Evolutionary conservation across 2,797 vertebrate genomes (phyloP), one percentile per base, ranked within the genome.

Genomic region (Hephaestus fuliginosus): DNA sequence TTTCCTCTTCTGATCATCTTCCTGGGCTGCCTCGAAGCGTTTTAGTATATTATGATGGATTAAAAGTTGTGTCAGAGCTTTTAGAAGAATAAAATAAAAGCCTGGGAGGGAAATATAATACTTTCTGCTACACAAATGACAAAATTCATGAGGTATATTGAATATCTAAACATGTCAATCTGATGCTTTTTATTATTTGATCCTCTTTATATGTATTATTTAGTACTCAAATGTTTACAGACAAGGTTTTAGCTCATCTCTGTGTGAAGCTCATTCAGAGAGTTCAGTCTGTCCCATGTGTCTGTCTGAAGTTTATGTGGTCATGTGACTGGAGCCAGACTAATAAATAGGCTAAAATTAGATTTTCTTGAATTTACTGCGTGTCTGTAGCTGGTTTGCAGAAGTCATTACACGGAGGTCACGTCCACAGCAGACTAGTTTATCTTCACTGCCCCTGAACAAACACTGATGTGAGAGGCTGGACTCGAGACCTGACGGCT

Each of bases 241-340:
- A 43, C 11, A 13, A 22, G 39, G 17, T 43, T 61, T 48, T 18
- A 13, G n/a, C 39, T 43, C 14, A 7, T 15, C 53, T 30, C n/a
- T 28, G 22, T 28, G 22, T 15, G 10, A 56, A 44, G 17, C 22
- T 55, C 9, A 18, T 49, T 22, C 39, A 41, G 20, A 44, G 57
- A 51, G 30, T 28, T 69, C n/a, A 51, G 51, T 25, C 61, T 55
- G 3, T 25, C 43, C 61, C 28, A 18, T 33, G 15, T 2, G 10
- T 74, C 65, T 7, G 4, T 17, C 14, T 65, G 9, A 60, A 44
- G 25, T 57, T 17, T 9, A 0, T 0, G 28, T 10, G 7, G 57
- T 69, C 79, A 62, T 81, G 57, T 85, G 68, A 76, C 41, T 63
- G 22, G 11, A 76, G 43, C 48, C 68, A 17, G 74, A 74, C 64